Evolutionary conservation across 2,797 vertebrate genomes (phyloP).

Genomic region (Phaenicophaeus curvirostris): DNA sequence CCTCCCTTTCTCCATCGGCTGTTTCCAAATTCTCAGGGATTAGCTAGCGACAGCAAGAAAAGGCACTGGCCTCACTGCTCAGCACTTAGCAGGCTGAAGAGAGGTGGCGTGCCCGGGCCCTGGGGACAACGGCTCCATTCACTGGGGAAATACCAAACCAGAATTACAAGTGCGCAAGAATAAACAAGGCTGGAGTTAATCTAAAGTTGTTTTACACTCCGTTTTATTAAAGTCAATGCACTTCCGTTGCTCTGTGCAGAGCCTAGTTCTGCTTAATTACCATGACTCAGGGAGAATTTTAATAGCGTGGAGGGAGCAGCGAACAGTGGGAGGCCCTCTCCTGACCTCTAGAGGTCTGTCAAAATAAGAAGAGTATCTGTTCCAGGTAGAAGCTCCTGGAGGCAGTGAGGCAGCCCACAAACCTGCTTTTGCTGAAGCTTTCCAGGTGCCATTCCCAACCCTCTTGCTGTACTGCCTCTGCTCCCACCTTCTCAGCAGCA

Average conservation of each 20-base stretch:
- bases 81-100: constrained; percentile 43
- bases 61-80: not conserved
- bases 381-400: not conserved
- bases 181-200: constrained; percentile 78
- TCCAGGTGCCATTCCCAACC: not conserved
- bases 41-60: not conserved
- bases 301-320: not conserved
- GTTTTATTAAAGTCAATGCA: constrained; percentile 80
- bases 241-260: constrained; percentile 76
- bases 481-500: not conserved
- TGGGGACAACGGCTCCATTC: constrained; percentile 69
- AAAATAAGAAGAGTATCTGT: not conserved
- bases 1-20: not conserved
- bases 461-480: rapidly evolving
- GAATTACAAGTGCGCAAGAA: constrained; percentile 75
- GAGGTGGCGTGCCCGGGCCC: constrained; percentile 19
- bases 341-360: constrained; percentile 83
- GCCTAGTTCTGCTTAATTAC: constrained; percentile 77
- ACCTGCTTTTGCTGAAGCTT: not conserved
- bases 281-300: constrained; percentile 74
- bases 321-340: constrained; percentile 71
- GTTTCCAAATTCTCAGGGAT: constrained; percentile 51
- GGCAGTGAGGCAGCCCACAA: not conserved
- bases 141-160: constrained; percentile 60
- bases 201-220: constrained; percentile 79